Conservation (phyloP, 2,797 vertebrate genomes). For the Botia almorhae region DNA sequence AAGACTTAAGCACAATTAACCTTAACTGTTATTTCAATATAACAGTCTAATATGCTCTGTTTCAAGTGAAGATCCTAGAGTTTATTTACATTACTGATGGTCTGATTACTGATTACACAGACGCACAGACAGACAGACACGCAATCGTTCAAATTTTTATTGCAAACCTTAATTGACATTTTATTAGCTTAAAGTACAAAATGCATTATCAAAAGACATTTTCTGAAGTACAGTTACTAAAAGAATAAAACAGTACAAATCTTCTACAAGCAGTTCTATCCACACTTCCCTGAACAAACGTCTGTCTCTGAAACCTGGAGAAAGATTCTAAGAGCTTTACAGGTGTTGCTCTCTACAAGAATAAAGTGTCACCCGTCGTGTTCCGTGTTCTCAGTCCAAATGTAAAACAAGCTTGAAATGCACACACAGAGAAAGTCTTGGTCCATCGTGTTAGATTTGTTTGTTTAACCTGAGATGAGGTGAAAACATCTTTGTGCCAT, state of each 20-base stretch:
- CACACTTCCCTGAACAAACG: conserved; percentile 28
- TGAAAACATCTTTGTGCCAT: conserved; percentile 39
- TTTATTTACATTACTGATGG: not conserved
- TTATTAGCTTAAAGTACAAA: conserved; percentile 19
- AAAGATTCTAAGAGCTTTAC: not conserved
- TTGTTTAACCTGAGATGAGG: conserved; percentile 49
- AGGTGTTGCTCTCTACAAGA: not conserved
- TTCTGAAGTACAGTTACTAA: conserved; percentile 15
- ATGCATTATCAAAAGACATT: not conserved
- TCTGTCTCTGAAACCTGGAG: not conserved
- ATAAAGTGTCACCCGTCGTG: not conserved
- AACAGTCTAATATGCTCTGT: too few species aligned
- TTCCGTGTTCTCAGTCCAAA: not conserved
- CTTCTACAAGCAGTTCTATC: not conserved
- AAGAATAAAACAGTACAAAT: not conserved
- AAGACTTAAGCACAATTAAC: too few species aligned
- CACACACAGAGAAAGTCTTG: conserved; percentile 19
- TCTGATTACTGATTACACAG: not conserved
- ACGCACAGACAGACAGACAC: too few species aligned
- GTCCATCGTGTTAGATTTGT: conserved; percentile 34
- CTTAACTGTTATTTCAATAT: too few species aligned
- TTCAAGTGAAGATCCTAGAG: too few species aligned
- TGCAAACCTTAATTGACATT: not conserved
- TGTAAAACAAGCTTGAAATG: conserved; percentile 16
- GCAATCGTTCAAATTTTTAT: conserved; percentile 19